These are phyloP conservation scores for Ceratoteleas bidentatus DNA, from an alignment of 1,140 invertebrate genomes.

Conservation along the genomic window DNA sequence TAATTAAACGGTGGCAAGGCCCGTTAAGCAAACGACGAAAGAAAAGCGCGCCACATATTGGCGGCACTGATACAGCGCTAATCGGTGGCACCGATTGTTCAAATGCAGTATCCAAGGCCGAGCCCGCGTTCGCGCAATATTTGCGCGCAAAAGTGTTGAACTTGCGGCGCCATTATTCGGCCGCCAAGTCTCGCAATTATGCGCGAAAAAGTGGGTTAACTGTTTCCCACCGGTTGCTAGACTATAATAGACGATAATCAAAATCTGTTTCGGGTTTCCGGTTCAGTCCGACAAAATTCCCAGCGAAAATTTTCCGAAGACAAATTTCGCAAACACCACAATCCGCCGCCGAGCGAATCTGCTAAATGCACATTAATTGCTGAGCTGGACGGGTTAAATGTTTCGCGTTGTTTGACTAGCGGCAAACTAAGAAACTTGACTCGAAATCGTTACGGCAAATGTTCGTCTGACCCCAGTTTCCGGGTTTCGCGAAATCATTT, in stretches of 20 bases:
- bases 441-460: not conserved
- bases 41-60: slow-evolving; percentile 54
- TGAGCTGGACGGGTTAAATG: not conserved
- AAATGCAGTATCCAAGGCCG: slow-evolving; percentile 4
- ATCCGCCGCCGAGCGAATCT: not conserved
- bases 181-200: slow-evolving; percentile 14
- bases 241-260: no score
- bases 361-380: slow-evolving; percentile 2
- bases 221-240: not conserved
- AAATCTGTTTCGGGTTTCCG: not conserved
- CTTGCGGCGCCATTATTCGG: slow-evolving; percentile 11
- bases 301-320: no score
- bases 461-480: not conserved
- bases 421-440: no score
- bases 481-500: not conserved
- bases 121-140: slow-evolving; percentile 22
- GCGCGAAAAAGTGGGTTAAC: not conserved
- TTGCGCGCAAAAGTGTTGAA: slow-evolving; percentile 23
- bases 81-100: slow-evolving; percentile 5
- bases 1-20: slow-evolving; percentile 72
- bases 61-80: slow-evolving; percentile 49
- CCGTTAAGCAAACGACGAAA: slow-evolving; percentile 45
- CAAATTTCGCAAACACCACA: not conserved
- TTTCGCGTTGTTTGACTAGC: not conserved
- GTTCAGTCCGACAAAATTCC: not conserved